Conservation (phyloP, 2,113 vertebrate species). For the Chrysochloris asiatica region DNA sequence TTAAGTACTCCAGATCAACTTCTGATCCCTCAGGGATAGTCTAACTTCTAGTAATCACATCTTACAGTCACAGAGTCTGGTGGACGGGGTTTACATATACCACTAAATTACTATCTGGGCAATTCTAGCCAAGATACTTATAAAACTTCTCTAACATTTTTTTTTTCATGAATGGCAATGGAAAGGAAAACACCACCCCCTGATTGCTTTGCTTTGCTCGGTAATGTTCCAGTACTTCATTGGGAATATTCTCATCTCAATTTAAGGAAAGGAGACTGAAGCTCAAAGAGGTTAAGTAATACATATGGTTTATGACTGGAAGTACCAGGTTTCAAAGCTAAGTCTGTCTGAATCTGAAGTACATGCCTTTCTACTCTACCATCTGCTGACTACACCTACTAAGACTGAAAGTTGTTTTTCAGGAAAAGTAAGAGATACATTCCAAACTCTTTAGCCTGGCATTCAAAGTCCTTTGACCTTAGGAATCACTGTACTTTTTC, state of each 20-base stretch:
- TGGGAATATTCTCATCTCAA: neutral
- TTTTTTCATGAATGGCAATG: neutral
- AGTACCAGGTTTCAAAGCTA: neutral
- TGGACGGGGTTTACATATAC: neutral
- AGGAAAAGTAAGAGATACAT: slow-evolving; percentile 35
- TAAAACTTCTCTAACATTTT: neutral
- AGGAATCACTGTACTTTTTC: too few species aligned
- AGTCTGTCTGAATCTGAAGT: slow-evolving; percentile 1
- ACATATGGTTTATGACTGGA: neutral
- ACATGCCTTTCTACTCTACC: neutral
- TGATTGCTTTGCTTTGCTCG: neutral
- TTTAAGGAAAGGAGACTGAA: neutral
- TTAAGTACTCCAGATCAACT: neutral
- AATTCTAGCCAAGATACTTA: neutral
- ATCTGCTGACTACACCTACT: neutral
- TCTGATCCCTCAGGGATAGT: neutral
- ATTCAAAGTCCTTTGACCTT: slow-evolving; percentile 6
- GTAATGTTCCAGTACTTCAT: neutral
- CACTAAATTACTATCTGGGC: neutral
- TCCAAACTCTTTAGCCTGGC: neutral
- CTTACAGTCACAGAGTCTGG: neutral
- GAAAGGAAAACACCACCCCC: neutral
- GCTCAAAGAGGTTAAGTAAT: neutral
- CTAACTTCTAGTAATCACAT: neutral
- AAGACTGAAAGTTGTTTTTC: neutral